Base-by-base conservation (phyloP, 1,140 invertebrate genomes). In the Heliconius congener region DNA sequence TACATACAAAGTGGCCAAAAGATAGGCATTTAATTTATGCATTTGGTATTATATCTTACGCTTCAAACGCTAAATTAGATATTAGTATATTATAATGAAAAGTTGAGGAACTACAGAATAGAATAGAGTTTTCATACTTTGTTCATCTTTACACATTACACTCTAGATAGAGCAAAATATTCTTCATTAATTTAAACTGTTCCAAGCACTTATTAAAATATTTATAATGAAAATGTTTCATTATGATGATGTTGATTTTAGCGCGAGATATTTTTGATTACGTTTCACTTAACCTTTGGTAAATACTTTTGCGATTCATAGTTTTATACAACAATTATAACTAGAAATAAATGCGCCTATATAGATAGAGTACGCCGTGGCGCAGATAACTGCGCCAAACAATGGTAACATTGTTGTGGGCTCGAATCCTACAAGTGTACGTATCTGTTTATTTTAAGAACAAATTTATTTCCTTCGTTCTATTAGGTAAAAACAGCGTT, bases 21-120 rank as follows among this genome's bases (percentile, higher is more conserved):
- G 27, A 73, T 52, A n/a, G 71, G 19, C 71, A 27, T 80, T 77
- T 80, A 66, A 72, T 77, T 73, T 76, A 77, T 80, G 74, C 70
- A 42, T 76, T 39, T 37, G 60, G 71, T 76, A 75, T 76, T 23
- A 23, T 55, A 71, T 76, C 39, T 71, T 57, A 57, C 55, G n/a
- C 34, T 6, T 37, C 1, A 1, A 37, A 37, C 34, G 34, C n/a
- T 60, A 8, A 34, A 19, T 71, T 37, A 37, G 2, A 13, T 42
- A 13, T 42, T 42, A 16, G 30, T 71, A 71, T 27, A 27, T 34
- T 71, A 37, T 34, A 37, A 71, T 71, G 16, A 71, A 71, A 71
- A 71, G 18, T 30, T 71, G 70, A 71, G 23, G 19, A 71, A 27
- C 70, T n/a, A 23, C 11, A n/a, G 8, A 19, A 55, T 55, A n/a